Percentiles rank a stretch among this genome's conserved stretches.
Conservation (phyloP, 2,888 invertebrate species). For the Fabriciana adippe region DNA sequence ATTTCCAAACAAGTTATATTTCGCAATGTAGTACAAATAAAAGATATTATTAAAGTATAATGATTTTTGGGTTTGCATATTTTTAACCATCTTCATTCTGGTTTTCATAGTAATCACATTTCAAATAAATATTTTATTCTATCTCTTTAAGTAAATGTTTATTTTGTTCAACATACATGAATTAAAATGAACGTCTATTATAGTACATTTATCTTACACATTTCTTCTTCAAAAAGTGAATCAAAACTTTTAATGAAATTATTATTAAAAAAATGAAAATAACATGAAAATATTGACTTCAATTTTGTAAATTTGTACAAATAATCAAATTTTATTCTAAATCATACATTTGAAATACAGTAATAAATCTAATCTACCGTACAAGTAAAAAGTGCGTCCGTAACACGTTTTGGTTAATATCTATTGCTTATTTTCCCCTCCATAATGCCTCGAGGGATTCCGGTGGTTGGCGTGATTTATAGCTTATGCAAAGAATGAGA, state of each 20-base stretch:
- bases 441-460: conserved; percentile 70
- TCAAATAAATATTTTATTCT: too few relatives aligned
- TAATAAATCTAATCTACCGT: conserved; percentile 1
- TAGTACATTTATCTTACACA: too few relatives aligned
- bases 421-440: conserved; percentile 75
- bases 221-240: too few relatives aligned
- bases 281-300: too few relatives aligned
- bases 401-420: conserved; percentile 61
- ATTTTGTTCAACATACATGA: too few relatives aligned
- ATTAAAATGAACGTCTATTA: too few relatives aligned
- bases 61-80: neutral
- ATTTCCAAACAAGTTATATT: conserved; percentile 33
- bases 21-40: conserved; percentile 12
- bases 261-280: too few relatives aligned
- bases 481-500: conserved; percentile 77
- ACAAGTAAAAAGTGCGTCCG: conserved; percentile 15
- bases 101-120: too few relatives aligned
- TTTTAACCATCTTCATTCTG: neutral
- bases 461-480: conserved; percentile 74
- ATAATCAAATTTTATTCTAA: neutral
- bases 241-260: too few relatives aligned
- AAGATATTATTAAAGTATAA: conserved; percentile 1
- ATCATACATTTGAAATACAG: neutral
- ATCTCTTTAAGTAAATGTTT: too few relatives aligned
- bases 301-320: too few relatives aligned